A percentile compares a stretch with the other conserved stretches of the same genome.
Conservation (phyloP, 2,113 vertebrate genomes). For the Mesoclemmys tuberculata region DNA sequence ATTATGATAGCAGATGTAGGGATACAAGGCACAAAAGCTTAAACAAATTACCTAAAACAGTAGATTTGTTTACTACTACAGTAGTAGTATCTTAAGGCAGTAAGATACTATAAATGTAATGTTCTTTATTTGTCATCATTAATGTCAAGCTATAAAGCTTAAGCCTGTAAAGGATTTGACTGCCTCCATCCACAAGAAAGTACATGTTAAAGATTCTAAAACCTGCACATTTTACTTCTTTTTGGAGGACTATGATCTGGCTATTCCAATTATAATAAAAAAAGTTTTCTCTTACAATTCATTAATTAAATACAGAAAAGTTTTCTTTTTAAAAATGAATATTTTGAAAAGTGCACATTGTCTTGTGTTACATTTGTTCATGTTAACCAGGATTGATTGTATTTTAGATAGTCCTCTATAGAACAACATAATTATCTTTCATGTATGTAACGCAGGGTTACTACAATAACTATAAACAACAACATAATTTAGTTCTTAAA, state of each 20-base stretch:
- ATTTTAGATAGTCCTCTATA: neutral
- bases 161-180: neutral
- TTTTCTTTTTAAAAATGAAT: fast-evolving
- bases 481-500: neutral
- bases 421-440: neutral
- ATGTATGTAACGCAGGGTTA: neutral
- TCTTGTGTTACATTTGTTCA: neutral
- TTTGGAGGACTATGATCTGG: neutral
- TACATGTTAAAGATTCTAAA: neutral
- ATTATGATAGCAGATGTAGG: neutral
- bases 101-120: neutral
- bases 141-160: neutral
- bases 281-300: neutral
- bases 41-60: neutral
- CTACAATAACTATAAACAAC: neutral
- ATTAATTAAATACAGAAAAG: neutral
- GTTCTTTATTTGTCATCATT: neutral
- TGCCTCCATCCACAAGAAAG: neutral
- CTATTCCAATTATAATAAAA: neutral
- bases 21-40: neutral
- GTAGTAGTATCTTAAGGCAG: too few species aligned
- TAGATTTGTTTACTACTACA: too few species aligned
- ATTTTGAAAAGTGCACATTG: neutral
- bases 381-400: neutral
- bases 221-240: neutral